These are phyloP conservation scores for Hippocampus kuda DNA, from an alignment of 2,797 vertebrate species.

Conservation along the genomic window DNA sequence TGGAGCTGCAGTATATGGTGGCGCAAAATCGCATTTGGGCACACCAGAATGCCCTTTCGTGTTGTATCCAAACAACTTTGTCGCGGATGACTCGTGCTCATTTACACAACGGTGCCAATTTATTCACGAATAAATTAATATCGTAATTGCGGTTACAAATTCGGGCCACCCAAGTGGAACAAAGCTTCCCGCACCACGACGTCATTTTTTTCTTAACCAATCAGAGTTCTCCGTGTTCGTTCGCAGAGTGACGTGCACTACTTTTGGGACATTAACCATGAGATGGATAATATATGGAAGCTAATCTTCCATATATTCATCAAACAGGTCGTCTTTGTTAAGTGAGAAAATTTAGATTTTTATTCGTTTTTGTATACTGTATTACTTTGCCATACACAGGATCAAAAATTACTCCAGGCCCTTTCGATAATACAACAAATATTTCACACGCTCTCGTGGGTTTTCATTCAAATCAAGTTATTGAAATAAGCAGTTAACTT, in stretches of 20 bases:
- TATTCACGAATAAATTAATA: constrained; percentile 28
- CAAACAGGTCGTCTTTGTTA: too few species aligned
- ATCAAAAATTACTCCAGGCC: too few species aligned
- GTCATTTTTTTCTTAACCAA: constrained; percentile 40
- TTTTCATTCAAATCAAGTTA: too few species aligned
- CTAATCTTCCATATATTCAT: too few species aligned
- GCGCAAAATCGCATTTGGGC: background rate
- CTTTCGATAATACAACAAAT: too few species aligned
- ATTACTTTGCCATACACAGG: too few species aligned
- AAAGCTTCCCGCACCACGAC: constrained; percentile 60
- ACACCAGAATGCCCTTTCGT: background rate
- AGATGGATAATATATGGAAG: too few species aligned
- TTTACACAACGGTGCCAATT: constrained; percentile 6
- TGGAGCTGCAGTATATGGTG: background rate
- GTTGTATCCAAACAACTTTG: background rate
- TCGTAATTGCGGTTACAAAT: constrained; percentile 8
- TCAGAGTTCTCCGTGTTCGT: constrained; percentile 13
- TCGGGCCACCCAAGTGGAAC: constrained; percentile 61
- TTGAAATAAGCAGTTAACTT: too few species aligned
- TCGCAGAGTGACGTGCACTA: constrained; percentile 15
- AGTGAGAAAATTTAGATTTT: too few species aligned
- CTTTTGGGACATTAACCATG: too few species aligned
- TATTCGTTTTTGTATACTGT: too few species aligned
- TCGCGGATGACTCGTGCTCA: background rate
- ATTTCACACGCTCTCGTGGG: too few species aligned